These are phyloP conservation scores for Mimas tiliae DNA, from an alignment of 2,888 invertebrate species.

Conservation along the genomic window DNA sequence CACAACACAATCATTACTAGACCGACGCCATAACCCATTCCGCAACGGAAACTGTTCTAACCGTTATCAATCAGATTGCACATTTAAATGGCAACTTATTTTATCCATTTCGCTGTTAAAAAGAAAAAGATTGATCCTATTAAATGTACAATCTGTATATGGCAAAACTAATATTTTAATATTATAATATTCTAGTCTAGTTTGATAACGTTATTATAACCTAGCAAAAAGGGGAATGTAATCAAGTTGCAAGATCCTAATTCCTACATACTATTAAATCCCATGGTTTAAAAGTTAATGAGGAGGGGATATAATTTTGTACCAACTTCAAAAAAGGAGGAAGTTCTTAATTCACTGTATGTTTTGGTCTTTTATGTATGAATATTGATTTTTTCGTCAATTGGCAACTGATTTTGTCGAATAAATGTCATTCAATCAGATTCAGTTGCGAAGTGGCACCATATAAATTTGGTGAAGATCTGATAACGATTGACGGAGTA, in stretches of 20 bases:
- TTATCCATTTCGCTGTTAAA: not conserved
- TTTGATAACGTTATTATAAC: not conserved
- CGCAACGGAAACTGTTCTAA: slow-evolving; percentile 4
- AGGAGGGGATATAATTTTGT: no score
- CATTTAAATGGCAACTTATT: not conserved
- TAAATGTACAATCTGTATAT: not conserved
- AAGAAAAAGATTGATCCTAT: not conserved
- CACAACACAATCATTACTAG: slow-evolving; percentile 27
- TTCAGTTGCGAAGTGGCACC: no score
- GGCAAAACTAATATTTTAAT: not conserved
- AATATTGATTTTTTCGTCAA: no score
- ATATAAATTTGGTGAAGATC: no score
- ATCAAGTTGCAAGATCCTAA: slow-evolving; percentile 1
- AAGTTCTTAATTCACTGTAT: no score
- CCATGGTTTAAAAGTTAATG: no score
- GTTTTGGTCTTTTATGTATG: no score
- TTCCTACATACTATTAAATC: no score
- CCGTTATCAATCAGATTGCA: not conserved
- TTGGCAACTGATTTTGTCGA: no score
- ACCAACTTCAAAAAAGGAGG: no score
- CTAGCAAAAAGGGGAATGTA: not conserved
- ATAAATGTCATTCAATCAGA: no score
- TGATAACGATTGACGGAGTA: no score
- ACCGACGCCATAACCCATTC: slow-evolving; percentile 6
- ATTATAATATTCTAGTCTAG: not conserved